Evolutionary conservation across 2,113 vertebrate species (phyloP).

Genomic region (Dolichotis patagonum): DNA sequence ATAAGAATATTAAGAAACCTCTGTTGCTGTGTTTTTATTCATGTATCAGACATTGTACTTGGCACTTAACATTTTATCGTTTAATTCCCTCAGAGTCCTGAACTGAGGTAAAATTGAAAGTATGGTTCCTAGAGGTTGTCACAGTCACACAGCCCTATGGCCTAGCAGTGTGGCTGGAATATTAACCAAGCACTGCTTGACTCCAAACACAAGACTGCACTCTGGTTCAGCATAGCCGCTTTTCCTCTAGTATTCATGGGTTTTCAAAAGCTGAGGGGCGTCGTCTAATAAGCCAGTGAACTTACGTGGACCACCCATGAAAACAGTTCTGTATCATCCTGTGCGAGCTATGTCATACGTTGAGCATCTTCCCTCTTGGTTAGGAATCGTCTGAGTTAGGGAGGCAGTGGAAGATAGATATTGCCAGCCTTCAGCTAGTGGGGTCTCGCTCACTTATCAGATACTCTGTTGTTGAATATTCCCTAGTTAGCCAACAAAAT

Average conservation of each 20-base stretch:
- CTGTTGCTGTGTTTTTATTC: background rate
- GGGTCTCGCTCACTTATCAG: background rate
- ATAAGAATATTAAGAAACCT: background rate
- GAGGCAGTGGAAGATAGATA: background rate
- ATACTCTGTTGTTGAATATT: background rate
- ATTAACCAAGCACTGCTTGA: background rate
- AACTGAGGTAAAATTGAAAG: background rate
- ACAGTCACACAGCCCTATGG: too few relatives aligned
- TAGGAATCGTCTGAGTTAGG: background rate
- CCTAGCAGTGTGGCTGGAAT: background rate
- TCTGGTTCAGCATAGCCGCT: background rate
- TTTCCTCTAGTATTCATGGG: background rate
- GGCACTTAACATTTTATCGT: background rate
- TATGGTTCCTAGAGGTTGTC: background rate
- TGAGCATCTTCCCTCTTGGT: background rate
- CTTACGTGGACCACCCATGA: background rate
- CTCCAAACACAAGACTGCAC: background rate
- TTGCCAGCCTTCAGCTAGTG: background rate
- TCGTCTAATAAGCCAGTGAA: background rate
- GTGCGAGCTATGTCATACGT: background rate
- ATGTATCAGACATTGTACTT: background rate
- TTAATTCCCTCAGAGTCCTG: background rate
- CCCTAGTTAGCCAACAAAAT: background rate
- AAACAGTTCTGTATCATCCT: background rate
- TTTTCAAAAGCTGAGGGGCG: background rate